phyloP scores from a whole-genome alignment of 2,113 vertebrate genomes.

The Megaceryle torquata region DNA sequence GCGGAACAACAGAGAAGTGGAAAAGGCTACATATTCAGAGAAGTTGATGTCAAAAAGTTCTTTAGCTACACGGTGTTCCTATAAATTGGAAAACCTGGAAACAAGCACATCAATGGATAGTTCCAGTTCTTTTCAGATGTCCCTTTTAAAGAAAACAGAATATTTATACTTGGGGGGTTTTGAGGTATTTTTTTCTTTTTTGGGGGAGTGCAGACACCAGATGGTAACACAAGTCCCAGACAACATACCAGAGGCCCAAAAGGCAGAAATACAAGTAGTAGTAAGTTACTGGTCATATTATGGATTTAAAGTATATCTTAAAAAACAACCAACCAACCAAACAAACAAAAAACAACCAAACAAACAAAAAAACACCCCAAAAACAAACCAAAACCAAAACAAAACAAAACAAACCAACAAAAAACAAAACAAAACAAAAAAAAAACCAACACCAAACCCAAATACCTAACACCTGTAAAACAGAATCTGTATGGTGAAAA shows the following conservation, averaged over 20 bases:
- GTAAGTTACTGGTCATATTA: background rate
- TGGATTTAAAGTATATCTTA: background rate
- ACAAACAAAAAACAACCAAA: background rate
- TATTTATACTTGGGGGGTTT: background rate
- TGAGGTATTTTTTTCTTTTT: fast-evolving
- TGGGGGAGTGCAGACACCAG: background rate
- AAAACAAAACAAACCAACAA: no score
- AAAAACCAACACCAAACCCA: background rate
- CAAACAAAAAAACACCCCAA: no score
- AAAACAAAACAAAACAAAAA: background rate
- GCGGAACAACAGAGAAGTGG: background rate
- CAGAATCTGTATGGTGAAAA: background rate
- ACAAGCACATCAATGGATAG: background rate
- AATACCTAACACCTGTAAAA: background rate
- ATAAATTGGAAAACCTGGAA: background rate
- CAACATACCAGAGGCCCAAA: background rate
- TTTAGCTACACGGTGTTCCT: background rate
- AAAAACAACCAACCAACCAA: no score
- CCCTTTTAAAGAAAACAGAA: background rate
- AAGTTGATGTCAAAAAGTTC: background rate
- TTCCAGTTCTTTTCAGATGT: background rate
- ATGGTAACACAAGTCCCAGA: background rate
- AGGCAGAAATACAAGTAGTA: background rate
- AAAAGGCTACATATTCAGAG: background rate
- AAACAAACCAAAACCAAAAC: no score